Evolutionary conservation across 1,140 invertebrate species (phyloP).

Genomic region (Sinonovacula constricta): DNA sequence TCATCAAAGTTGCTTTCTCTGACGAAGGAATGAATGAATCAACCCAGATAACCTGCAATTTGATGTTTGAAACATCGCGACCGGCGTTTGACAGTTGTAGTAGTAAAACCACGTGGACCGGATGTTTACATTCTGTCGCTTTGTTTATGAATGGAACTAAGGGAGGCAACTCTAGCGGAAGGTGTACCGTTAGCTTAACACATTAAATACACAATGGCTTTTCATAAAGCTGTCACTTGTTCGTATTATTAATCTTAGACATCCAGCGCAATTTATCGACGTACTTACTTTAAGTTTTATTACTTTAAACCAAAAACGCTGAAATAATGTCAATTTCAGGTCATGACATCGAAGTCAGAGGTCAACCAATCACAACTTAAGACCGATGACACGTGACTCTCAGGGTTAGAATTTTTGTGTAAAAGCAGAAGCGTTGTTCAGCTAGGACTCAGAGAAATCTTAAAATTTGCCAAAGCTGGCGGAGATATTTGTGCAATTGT

Average conservation of each 20-base stretch:
- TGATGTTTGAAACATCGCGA: too few species aligned
- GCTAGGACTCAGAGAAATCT: conserved; percentile 1
- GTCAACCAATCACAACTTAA: conserved; percentile 35
- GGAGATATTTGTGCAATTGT: conserved; percentile 5
- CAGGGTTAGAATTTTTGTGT: conserved; percentile 43
- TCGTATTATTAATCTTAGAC: too few species aligned
- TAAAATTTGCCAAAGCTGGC: background rate
- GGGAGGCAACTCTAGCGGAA: conserved; percentile 46
- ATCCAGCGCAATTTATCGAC: too few species aligned
- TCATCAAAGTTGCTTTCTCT: too few species aligned
- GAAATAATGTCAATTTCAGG: conserved; percentile 41
- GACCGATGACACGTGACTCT: conserved; percentile 38
- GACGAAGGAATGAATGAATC: too few species aligned
- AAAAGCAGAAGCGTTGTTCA: conserved; percentile 24
- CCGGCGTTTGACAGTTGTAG: conserved; percentile 45
- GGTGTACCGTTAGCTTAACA: too few species aligned
- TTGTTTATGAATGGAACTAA: conserved; percentile 51
- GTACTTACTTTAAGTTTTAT: too few species aligned
- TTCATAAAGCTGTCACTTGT: too few species aligned
- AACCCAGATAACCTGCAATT: too few species aligned
- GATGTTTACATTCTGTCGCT: conserved; percentile 53
- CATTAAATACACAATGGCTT: too few species aligned
- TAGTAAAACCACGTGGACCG: conserved; percentile 49
- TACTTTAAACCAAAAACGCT: too few species aligned
- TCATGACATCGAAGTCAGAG: conserved; percentile 27